A percentile compares a stretch with the other conserved stretches of the same genome.
These are phyloP conservation scores for Pseudoatta argentina DNA, from an alignment of 1,140 invertebrate species.

Conservation along the genomic window DNA sequence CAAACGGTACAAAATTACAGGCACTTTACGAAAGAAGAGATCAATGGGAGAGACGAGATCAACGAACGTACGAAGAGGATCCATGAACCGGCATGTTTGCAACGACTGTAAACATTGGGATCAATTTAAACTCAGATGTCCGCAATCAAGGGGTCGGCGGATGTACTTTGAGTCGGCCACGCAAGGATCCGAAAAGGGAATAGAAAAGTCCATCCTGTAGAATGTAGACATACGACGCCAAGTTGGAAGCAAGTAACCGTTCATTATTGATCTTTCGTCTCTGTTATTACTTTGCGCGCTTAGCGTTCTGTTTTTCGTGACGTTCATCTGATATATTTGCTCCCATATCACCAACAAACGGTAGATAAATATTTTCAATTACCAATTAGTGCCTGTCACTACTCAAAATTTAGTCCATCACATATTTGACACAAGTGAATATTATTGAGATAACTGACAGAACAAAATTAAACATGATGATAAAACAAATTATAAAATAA, in stretches of 20 bases:
- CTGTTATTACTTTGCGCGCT: conserved; percentile 40
- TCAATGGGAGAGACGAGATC: conserved; percentile 12
- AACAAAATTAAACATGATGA: neutral
- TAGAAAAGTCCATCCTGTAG: conserved; percentile 64
- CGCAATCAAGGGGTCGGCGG: conserved; percentile 75
- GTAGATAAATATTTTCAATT: conserved; percentile 16
- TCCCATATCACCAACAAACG: neutral
- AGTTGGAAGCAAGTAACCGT: conserved; percentile 60
- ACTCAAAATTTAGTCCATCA: neutral
- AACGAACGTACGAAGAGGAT: neutral
- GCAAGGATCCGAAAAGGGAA: conserved; percentile 64
- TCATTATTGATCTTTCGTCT: conserved; percentile 14
- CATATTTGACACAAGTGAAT: neutral
- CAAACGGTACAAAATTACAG: neutral
- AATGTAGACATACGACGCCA: conserved; percentile 9
- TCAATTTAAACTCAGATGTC: conserved; percentile 81
- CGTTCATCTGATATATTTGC: conserved; percentile 7
- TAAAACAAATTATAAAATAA: conserved; percentile 4
- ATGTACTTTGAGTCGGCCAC: conserved; percentile 47
- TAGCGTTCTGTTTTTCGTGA: conserved; percentile 1
- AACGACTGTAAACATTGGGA: conserved; percentile 75
- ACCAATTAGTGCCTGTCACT: neutral
- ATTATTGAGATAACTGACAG: neutral
- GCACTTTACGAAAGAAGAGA: conserved; percentile 31
- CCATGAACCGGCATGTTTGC: conserved; percentile 53